Evolutionary conservation across 2,888 invertebrate genomes (phyloP).

Genomic region (Folsomia manolachei): DNA sequence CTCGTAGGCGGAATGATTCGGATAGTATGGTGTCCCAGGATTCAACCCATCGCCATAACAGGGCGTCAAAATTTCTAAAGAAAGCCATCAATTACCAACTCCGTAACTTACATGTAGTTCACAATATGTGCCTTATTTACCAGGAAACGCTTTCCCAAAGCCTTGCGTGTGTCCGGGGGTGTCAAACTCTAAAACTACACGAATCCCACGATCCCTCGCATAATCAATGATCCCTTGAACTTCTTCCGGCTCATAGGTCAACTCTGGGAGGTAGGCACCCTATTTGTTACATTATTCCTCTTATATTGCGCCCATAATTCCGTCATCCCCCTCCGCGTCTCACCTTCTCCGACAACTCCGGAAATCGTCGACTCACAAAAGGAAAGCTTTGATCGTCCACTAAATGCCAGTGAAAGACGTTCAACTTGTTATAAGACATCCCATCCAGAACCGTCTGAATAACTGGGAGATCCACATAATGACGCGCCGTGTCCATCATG

Average conservation of each 20-base stretch:
- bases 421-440: slow-evolving; percentile 87
- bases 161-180: slow-evolving; percentile 64
- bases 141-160: slow-evolving; percentile 38
- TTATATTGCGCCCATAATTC: background rate
- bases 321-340: background rate
- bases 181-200: slow-evolving; percentile 88
- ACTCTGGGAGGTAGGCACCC: slow-evolving; percentile 37
- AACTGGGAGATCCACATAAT: slow-evolving; percentile 69
- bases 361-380: slow-evolving; percentile 73
- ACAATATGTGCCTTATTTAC: slow-evolving; percentile 20
- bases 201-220: slow-evolving; percentile 75
- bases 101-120: background rate
- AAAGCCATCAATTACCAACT: background rate
- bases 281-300: background rate
- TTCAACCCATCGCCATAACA: slow-evolving; percentile 62
- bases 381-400: slow-evolving; percentile 93
- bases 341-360: slow-evolving; percentile 60
- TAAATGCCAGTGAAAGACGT: slow-evolving; percentile 94
- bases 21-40: slow-evolving; percentile 52
- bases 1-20: slow-evolving; percentile 63
- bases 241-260: slow-evolving; percentile 63
- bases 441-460: slow-evolving; percentile 71
- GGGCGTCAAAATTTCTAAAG: slow-evolving; percentile 68
- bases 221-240: slow-evolving; percentile 69
- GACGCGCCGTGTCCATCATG: slow-evolving; percentile 81